These are phyloP conservation scores for Motacilla tschutschensis DNA, from an alignment of 2,113 vertebrate genomes.

Conservation along the genomic window DNA sequence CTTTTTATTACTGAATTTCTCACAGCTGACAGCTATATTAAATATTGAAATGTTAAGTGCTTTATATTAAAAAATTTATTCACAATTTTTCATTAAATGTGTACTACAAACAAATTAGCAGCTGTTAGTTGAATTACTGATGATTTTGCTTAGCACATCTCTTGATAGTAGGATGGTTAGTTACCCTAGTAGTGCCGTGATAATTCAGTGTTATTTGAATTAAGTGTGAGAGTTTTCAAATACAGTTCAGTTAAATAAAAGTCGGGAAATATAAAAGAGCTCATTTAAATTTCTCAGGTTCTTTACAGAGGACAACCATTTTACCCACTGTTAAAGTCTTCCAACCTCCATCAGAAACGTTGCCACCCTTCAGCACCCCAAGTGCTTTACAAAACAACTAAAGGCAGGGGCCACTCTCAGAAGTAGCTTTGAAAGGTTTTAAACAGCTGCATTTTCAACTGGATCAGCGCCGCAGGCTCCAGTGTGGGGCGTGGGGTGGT, in stretches of 20 bases:
- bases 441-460: not conserved
- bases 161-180: not conserved
- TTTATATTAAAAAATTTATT: not conserved
- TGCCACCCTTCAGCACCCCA: not conserved
- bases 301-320: not conserved
- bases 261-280: not conserved
- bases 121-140: not conserved
- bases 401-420: not conserved
- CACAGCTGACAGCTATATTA: not conserved
- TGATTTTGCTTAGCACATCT: not conserved
- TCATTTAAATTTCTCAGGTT: not conserved
- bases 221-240: not conserved
- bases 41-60: not conserved
- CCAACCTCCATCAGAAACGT: accelerated
- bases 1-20: not conserved
- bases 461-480: accelerated
- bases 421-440: not conserved
- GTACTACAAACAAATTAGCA: not conserved
- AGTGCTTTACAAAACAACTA: not conserved
- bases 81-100: not conserved
- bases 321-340: not conserved
- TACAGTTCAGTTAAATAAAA: not conserved
- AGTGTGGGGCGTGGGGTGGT: accelerated
- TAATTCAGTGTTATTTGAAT: not conserved
- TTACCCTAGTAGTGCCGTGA: not conserved